phyloP scores from a whole-genome alignment of 1,140 invertebrate genomes.

The Lysiphlebus fabarum region DNA sequence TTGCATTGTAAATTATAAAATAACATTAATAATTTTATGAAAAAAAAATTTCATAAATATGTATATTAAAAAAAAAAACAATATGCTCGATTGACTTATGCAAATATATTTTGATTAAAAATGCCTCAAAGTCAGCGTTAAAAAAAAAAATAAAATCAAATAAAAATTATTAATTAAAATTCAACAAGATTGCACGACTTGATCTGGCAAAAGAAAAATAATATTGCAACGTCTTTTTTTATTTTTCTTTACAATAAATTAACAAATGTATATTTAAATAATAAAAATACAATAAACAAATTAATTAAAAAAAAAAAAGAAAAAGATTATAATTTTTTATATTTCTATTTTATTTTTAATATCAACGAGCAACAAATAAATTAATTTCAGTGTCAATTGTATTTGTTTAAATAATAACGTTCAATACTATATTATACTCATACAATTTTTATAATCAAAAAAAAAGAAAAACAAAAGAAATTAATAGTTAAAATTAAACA shows the following conservation, averaged over 20 bases:
- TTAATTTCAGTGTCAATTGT: background rate
- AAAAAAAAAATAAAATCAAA: too few relatives aligned
- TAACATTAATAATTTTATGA: too few relatives aligned
- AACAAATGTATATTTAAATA: background rate
- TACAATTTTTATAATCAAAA: background rate
- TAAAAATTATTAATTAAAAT: constrained; percentile 2
- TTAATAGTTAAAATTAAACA: background rate
- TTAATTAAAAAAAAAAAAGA: too few relatives aligned
- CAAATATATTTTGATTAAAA: constrained; percentile 11
- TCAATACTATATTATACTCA: too few relatives aligned
- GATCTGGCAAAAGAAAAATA: background rate
- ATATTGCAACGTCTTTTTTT: constrained; percentile 19
- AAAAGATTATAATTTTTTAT: background rate
- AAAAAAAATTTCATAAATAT: constrained; percentile 7
- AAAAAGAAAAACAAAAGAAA: background rate
- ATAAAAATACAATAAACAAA: background rate
- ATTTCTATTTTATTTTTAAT: constrained; percentile 7
- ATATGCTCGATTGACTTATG: constrained; percentile 3
- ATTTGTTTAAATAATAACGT: background rate
- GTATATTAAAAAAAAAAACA: background rate
- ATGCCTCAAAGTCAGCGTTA: background rate
- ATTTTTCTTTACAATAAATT: background rate
- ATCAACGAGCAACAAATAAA: background rate
- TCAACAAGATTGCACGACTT: constrained; percentile 18
- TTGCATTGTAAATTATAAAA: too few relatives aligned